Base-by-base conservation (phyloP, 2,113 vertebrate species). In the Ptyas mucosa region DNA sequence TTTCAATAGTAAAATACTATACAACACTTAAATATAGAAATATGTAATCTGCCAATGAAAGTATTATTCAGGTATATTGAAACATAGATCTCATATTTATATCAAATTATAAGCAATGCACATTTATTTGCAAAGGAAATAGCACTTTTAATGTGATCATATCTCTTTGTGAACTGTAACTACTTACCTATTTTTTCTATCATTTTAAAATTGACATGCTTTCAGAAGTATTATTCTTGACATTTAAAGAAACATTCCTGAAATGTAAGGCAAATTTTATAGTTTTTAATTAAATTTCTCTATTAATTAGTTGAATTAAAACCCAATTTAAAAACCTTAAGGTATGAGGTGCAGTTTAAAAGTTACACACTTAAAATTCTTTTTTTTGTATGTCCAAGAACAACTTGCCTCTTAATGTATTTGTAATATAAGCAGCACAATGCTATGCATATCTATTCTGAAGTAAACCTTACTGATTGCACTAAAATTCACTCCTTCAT, bases 391-490 rank as follows among this genome's bases (percentile, higher is more conserved):
- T 95, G 93, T 11, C 96, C 94, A 96, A 95, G 95, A 93, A 95
- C 94, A 95, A 94, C 92, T 95, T 94, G 94, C 95, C 95, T 95
- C 94, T 94, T 93, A 95, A 96, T 96, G 94, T 95, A 96, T 95
- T 96, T 94, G 94, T 12, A 69, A 90, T 93, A 93, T 92, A 55
- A 89, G 29, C 88, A 57, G 57, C 43, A 90, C 1, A 51, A 34
- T 69, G 24, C 26, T 90, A 34, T n/a, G 21, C 12, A 51, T 49
- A 29, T 51, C 43, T 51, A 29, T 26, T 51, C 14, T 34, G 43
- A 51, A n/a, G 1, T 21, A 69, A 81, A 90, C 3, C n/a, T 61
- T 29, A 51, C n/a, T 51, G 43, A 90, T 90, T 51, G 52, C 24
- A 90, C 29, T 21, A 21, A 49, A n/a, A 18, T 18, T n/a, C 61